Conservation (phyloP, 2,888 invertebrate species). For the Holacanthella duospinosa region DNA sequence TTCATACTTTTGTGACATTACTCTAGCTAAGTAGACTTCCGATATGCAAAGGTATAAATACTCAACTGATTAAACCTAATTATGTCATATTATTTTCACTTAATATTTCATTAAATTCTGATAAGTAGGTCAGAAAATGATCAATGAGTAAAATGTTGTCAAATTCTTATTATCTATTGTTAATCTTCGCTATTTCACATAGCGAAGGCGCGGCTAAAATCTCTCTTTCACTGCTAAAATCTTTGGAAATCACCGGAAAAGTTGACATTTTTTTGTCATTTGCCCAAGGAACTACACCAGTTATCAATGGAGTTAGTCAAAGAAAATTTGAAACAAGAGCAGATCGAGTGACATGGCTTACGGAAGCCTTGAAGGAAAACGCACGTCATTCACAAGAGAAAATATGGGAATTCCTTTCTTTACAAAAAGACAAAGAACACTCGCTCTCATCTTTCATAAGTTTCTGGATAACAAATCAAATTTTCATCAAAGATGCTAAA, state of each 20-base stretch:
- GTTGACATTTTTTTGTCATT: background rate
- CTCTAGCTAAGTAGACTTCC: background rate
- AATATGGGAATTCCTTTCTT: background rate
- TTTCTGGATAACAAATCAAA: constrained; percentile 1
- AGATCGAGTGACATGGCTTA: background rate
- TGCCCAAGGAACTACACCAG: background rate
- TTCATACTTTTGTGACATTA: background rate
- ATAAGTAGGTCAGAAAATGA: too few relatives aligned
- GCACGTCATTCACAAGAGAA: background rate
- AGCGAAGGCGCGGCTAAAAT: too few relatives aligned
- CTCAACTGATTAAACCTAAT: background rate
- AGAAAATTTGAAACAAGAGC: background rate
- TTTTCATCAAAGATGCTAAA: background rate
- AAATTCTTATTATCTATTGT: too few relatives aligned
- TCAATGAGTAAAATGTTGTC: background rate
- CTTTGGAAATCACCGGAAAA: background rate
- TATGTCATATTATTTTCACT: too few relatives aligned
- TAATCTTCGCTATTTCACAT: too few relatives aligned
- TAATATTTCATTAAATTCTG: background rate
- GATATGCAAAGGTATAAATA: background rate
- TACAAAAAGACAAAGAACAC: too few relatives aligned
- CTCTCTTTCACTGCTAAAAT: background rate
- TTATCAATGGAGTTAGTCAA: background rate
- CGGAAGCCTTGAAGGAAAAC: background rate
- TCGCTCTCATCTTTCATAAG: background rate